Base-by-base conservation (phyloP, 2,113 vertebrate species). In the Rhinolophus sinicus region DNA sequence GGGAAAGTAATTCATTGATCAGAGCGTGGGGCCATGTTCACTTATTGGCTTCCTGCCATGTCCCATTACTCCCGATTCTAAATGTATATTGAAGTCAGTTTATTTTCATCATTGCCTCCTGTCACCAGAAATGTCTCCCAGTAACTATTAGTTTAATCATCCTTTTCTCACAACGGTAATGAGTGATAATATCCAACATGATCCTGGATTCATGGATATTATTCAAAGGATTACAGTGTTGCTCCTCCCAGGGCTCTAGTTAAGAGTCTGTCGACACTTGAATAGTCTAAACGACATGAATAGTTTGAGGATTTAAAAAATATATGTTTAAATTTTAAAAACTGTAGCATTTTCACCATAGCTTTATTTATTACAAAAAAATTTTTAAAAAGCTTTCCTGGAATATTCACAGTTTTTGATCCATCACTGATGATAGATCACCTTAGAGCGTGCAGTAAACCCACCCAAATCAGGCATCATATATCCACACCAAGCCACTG, bases 21-120 rank as follows among this genome's bases (percentile, higher is more conserved):
- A 95, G 95, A 99, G 98, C 98, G 90, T 90, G 97, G 98, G 99
- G 98, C 99, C 98, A 97, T 98, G 98, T 99, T 99, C 99, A 93
- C 97, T 97, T 98, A 99, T 99, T 99, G 99, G 99, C 99, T 99
- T 99, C 97, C 99, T 99, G 99, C 99, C 99, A 99, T 97, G 97
- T 98, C 92, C 98, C 95, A 99, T 99, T 99, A 98, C 96, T 98
- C 98, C 98, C 95, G 94, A 94, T 96, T 96, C 98, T 98, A 99
- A 99, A 99, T 99, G 99, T 98, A 99, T 98, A 98, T 98, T 98
- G 98, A 98, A 98, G 98, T 97, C 98, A 97, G 98, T 99, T 99
- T 98, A 98, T 98, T 98, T 98, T 97, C 96, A 98, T 99, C 98
- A 98, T 93, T 97, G 98, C 97, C 98, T 99, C 98, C 98, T 99